Base-by-base conservation (phyloP, 2,888 invertebrate genomes). In the Drosophila nr. medialis region DNA sequence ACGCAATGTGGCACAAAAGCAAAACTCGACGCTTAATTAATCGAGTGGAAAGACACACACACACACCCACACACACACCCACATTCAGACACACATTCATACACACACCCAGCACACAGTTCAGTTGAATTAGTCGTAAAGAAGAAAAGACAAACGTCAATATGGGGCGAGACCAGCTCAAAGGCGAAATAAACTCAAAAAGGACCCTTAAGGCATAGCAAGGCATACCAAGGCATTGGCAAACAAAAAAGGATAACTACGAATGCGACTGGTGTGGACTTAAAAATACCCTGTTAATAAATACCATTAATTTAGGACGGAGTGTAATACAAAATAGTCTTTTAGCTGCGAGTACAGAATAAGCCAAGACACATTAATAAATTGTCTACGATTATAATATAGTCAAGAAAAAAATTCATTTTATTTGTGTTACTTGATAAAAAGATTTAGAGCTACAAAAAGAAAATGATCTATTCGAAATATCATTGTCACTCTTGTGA, bases 111-210 rank as follows among this genome's bases (percentile, higher is more conserved):
- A 21, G 18, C 30, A 24, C 40, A 56, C 29, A 68, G 59, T 64
- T 77, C 60, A 58, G 50, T 66, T 62, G 71, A 81, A 68, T 81
- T 81, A 76, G 79, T 65, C 70, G 68, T 60, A 67, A 68, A 64
- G 36, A 70, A 66, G 69, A 81, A 80, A 85, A 83, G 80, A 77
- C 80, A 85, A 88, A 88, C 69, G 72, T 70, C 67, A 67, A 72
- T 62, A 56, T 50, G 54, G 34, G 21, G 55, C 34, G 18, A 59
- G 34, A 50, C 50, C 50, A 79, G 42, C 56, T 79, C 58, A 68
- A 65, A 65, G 54, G 56, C 30, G 29, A 42, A n/a, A 50, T 56
- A 65, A 64, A 74, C 54, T 70, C 24, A 27, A 24, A 50, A 56
- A 27, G 61, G 27, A 50, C 54, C 27, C 36, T 36, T 10, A 50